Percentiles rank a stretch among this genome's conserved stretches.
These are phyloP conservation scores for Orius insidiosus DNA, from an alignment of 1,140 invertebrate species.

Conservation along the genomic window DNA sequence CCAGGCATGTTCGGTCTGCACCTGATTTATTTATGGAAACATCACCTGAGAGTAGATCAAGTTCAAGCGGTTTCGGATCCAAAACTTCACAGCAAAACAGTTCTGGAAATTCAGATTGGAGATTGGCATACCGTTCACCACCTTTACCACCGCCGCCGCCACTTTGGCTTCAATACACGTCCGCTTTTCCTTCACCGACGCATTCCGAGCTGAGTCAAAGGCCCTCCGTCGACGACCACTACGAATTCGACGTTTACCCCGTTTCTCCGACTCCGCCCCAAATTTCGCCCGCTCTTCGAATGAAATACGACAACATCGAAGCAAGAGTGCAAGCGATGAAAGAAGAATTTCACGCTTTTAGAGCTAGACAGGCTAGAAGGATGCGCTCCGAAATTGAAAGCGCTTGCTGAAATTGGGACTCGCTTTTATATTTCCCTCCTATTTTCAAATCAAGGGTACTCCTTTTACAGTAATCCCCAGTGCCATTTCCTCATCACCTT, in stretches of 20 bases:
- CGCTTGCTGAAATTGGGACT: constrained; percentile 36
- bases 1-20: constrained; percentile 42
- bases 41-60: constrained; percentile 70
- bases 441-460: too few species aligned
- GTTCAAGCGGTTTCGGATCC: constrained; percentile 74
- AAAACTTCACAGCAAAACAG: constrained; percentile 65
- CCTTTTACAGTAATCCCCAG: too few species aligned
- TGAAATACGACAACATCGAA: constrained; percentile 65
- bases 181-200: constrained; percentile 28
- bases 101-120: constrained; percentile 40
- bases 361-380: constrained; percentile 61
- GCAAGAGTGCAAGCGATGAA: constrained; percentile 85
- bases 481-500: too few species aligned
- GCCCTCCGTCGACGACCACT: constrained; percentile 80
- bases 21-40: constrained; percentile 49
- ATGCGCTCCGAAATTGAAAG: constrained; percentile 52
- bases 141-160: constrained; percentile 34
- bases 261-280: constrained; percentile 59
- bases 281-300: constrained; percentile 26
- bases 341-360: constrained; percentile 85
- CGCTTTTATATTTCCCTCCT: too few species aligned
- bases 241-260: constrained; percentile 71
- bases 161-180: constrained; percentile 18
- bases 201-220: constrained; percentile 26
- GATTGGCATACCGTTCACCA: constrained; percentile 52